These are phyloP conservation scores for Pangasius sanitwongsei DNA, from an alignment of 2,797 vertebrate genomes.

Conservation along the genomic window DNA sequence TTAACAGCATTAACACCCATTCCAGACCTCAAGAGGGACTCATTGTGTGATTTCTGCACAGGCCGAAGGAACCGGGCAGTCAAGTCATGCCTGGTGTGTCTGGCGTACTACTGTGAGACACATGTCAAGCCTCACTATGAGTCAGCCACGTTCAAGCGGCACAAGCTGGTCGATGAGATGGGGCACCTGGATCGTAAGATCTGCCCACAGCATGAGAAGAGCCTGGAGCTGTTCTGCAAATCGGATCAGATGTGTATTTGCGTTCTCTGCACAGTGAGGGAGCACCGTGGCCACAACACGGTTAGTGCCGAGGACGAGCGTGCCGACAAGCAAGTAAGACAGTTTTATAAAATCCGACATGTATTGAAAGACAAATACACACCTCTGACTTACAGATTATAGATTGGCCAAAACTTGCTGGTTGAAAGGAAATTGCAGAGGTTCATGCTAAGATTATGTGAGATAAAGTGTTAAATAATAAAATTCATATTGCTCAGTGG, in stretches of 20 bases:
- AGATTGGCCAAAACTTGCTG: background rate
- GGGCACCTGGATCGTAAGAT: slow-evolving; percentile 80
- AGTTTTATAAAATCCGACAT: background rate
- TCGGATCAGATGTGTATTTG: slow-evolving; percentile 83
- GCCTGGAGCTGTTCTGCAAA: slow-evolving; percentile 81
- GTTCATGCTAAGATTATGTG: background rate
- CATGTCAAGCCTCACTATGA: slow-evolving; percentile 81
- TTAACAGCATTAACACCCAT: slow-evolving; percentile 64
- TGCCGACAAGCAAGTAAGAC: slow-evolving; percentile 73
- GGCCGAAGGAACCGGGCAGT: slow-evolving; percentile 74
- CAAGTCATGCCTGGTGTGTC: slow-evolving; percentile 80
- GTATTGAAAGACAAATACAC: background rate
- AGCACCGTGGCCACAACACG: slow-evolving; percentile 78
- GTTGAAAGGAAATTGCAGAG: background rate
- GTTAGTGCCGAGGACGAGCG: slow-evolving; percentile 80
- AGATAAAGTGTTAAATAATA: no score
- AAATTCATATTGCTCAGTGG: no score
- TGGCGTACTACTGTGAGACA: slow-evolving; percentile 80
- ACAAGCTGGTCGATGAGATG: slow-evolving; percentile 81
- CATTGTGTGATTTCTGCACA: slow-evolving; percentile 81
- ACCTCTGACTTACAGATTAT: background rate
- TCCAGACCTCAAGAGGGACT: slow-evolving; percentile 70
- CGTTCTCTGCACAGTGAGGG: slow-evolving; percentile 77
- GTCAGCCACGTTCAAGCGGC: slow-evolving; percentile 80
- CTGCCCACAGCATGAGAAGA: slow-evolving; percentile 81